Base-by-base conservation (phyloP, 2,888 invertebrate genomes). In the Acleris sparsana region DNA sequence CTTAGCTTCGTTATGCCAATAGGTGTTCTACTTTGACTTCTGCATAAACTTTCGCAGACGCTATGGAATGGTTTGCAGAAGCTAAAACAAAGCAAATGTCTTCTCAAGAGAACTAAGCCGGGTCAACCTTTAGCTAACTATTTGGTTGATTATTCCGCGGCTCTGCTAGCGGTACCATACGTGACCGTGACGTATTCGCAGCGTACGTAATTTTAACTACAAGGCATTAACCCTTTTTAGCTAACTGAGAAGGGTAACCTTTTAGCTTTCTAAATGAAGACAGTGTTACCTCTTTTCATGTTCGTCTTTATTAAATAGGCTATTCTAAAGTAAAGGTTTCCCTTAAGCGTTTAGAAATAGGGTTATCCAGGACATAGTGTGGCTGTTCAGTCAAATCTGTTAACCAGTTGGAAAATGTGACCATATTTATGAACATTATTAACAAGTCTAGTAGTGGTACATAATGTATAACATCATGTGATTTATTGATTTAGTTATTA, bases 171-270 rank as follows among this genome's bases (percentile, higher is more conserved):
- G 53, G 64, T 60, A n/a, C 39, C 49, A 49, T 49, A 51, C 64
- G 64, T 60, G 60, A 60, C 64, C 64, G 55, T 64, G 39, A 64
- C 55, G 64, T 64, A 64, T 59, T 52, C 17, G 44, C 22, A 22
- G 22, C 22, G 22, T 16, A 17, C 6, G 55, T 56, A 60, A 43
- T 1, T 2, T 29, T 18, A 18, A 49, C 11, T 39, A 43, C 43
- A 20, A 13, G 43, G 13, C 55, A 39, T 22, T n/a, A 20, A 20
- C 22, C 51, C 18, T 18, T 51, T 22, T 20, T 17, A 17, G 17
- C n/a, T 5, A 46, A 17, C 17, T 5, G 46, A n/a, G n/a, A 46
- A n/a, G 46, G n/a, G 17, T 7, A 17, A 46, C 5, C 13, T 4
- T 39, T 4, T 4, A 39, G 3, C 39, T 39, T 39, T 4, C 13